Percentiles rank a stretch among this genome's conserved stretches.
These are phyloP conservation scores for Andrena minutula DNA, from an alignment of 2,888 invertebrate species.

Conservation along the genomic window DNA sequence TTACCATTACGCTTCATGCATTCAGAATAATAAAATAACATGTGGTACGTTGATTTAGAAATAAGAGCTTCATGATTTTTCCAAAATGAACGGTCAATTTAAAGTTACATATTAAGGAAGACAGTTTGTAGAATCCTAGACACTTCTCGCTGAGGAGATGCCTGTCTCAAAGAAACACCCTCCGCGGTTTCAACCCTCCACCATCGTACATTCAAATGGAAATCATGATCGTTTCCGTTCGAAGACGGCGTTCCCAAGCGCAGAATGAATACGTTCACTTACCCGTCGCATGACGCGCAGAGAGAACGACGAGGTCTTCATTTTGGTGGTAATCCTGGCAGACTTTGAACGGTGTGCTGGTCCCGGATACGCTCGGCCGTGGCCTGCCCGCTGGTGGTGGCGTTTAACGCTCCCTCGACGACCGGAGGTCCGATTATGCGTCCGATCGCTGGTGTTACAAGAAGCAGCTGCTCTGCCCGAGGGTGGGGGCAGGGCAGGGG, in stretches of 20 bases:
- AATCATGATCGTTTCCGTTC: slow-evolving; percentile 14
- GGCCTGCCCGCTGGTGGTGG: slow-evolving; percentile 20
- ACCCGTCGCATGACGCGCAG: slow-evolving; percentile 93
- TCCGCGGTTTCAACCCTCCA: neutral
- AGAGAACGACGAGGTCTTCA: slow-evolving; percentile 93
- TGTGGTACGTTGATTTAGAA: no score
- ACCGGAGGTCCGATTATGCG: slow-evolving; percentile 8
- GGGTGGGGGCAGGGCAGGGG: slow-evolving; percentile 19
- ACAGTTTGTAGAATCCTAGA: no score
- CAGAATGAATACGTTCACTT: slow-evolving; percentile 83
- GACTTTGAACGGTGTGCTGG: slow-evolving; percentile 35
- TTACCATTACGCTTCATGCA: no score
- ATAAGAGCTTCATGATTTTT: no score
- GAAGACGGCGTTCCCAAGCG: neutral
- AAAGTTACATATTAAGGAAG: no score
- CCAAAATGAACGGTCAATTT: neutral
- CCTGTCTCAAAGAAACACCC: neutral
- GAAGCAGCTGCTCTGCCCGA: slow-evolving; percentile 2
- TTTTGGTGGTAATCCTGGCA: slow-evolving; percentile 85
- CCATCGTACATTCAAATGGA: neutral
- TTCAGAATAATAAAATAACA: neutral
- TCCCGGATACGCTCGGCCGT: slow-evolving; percentile 31
- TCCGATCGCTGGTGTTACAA: slow-evolving; percentile 2
- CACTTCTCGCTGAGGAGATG: no score
- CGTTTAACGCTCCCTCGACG: slow-evolving; percentile 16